Evolutionary conservation across 2,113 vertebrate genomes (phyloP).

Genomic region (Pyrgilauda ruficollis): DNA sequence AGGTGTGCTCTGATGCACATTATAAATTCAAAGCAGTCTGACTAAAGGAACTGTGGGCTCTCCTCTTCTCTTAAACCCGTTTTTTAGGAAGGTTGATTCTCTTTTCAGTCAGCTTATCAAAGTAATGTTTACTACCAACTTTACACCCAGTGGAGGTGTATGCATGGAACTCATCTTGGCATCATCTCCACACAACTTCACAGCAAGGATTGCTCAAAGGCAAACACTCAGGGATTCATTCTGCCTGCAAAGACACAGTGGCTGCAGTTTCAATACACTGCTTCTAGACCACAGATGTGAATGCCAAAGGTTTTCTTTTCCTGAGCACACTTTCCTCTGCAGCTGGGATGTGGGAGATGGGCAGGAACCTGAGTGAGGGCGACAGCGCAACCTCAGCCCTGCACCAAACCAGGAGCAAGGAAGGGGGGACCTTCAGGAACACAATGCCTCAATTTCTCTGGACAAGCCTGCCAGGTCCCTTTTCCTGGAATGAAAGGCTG

Average conservation of each 20-base stretch:
- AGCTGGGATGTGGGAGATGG: not conserved
- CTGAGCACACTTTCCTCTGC: not conserved
- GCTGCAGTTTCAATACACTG: not conserved
- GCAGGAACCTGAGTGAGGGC: not conserved
- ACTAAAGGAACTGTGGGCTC: not conserved
- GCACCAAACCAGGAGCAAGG: not conserved
- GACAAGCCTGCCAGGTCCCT: not conserved
- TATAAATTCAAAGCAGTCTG: not conserved
- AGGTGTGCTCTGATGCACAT: not conserved
- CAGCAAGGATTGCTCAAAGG: not conserved
- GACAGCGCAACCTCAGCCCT: not conserved
- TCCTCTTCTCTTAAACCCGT: not conserved
- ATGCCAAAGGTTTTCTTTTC: not conserved
- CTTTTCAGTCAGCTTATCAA: not conserved
- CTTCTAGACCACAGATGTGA: not conserved
- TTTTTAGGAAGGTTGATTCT: not conserved
- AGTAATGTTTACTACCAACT: not conserved
- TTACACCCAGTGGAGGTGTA: not conserved
- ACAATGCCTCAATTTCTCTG: not conserved
- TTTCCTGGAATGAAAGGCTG: not conserved
- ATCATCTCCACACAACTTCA: not conserved
- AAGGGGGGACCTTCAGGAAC: not conserved
- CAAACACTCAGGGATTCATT: not conserved
- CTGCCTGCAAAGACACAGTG: not conserved
- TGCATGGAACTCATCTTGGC: not conserved